Evolutionary conservation across 2,888 invertebrate species (phyloP), one percentile per base, ranked within the genome.

Genomic region (Pachymerium ferrugineum): DNA sequence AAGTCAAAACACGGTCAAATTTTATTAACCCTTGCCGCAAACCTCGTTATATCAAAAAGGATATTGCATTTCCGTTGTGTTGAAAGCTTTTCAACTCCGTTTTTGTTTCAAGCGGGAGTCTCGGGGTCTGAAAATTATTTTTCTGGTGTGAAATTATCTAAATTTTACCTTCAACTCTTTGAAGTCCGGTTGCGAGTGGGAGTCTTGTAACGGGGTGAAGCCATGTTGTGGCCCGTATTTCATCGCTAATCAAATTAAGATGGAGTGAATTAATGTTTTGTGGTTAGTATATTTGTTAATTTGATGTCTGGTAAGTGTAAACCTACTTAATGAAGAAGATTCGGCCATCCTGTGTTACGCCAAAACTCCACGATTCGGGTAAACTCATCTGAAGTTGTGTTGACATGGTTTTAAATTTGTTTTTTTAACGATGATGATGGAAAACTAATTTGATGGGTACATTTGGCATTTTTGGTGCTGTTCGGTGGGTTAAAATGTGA

Each of bases 341-440:
- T 69, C 30, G 70, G 12, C 70, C 70, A 14, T 69, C 70, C 12
- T 30, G 30, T 1, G 70, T 69, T 3, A 69, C 31, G 31, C 70
- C 70, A 29, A 69, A 69, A 69, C 70, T 69, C 70, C 70, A 69
- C 14, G 70, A 30, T 12, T 69, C 30, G 31, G 70, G 70, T 31
- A 69, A 31, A 69, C 70, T 33, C 33, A 33, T 30, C 70, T 33
- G 70, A 33, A 30, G 70, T 33, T 33, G 31, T 12, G 70, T 29
- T 22, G 30, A 14, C 70, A 69, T 33, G 14, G 62, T 25, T 12
- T n/a, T n/a, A n/a, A n/a, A n/a, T n/a, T n/a, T n/a, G n/a, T n/a
- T n/a, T n/a, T n/a, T n/a, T n/a, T n/a, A n/a, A n/a, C n/a, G n/a
- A n/a, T n/a, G n/a, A n/a, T n/a, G n/a, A n/a, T n/a, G n/a, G n/a